These are phyloP conservation scores for Trogon melanurus DNA, from an alignment of 2,113 vertebrate genomes.

Conservation along the genomic window DNA sequence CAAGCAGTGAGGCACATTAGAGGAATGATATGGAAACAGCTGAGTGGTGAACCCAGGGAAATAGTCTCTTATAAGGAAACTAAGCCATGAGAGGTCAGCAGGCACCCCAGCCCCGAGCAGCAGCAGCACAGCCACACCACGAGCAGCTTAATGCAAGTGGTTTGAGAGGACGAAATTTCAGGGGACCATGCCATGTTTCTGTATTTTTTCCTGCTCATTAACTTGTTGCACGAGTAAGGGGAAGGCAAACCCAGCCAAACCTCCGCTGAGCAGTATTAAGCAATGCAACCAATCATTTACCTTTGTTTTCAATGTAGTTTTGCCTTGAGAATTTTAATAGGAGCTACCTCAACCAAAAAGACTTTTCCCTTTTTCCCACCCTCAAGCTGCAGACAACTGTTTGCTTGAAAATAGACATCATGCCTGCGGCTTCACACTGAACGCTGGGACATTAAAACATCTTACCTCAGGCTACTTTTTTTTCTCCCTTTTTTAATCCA, in stretches of 20 bases:
- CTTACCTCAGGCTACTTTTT: background rate
- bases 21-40: background rate
- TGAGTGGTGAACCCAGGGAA: background rate
- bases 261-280: background rate
- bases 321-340: background rate
- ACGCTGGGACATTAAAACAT: background rate
- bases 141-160: too few species aligned
- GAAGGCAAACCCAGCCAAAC: background rate
- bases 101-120: background rate
- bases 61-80: background rate
- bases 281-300: background rate
- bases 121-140: background rate
- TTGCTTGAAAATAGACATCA: background rate
- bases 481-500: background rate
- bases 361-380: background rate
- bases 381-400: background rate
- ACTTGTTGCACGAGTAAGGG: background rate
- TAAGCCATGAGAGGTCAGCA: background rate
- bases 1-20: rapidly evolving
- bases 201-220: background rate
- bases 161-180: background rate
- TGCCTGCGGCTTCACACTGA: background rate
- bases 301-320: background rate
- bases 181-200: background rate
- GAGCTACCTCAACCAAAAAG: background rate